phyloP scores from a whole-genome alignment of 2,797 vertebrate species.

The Centropyge bicolor region DNA sequence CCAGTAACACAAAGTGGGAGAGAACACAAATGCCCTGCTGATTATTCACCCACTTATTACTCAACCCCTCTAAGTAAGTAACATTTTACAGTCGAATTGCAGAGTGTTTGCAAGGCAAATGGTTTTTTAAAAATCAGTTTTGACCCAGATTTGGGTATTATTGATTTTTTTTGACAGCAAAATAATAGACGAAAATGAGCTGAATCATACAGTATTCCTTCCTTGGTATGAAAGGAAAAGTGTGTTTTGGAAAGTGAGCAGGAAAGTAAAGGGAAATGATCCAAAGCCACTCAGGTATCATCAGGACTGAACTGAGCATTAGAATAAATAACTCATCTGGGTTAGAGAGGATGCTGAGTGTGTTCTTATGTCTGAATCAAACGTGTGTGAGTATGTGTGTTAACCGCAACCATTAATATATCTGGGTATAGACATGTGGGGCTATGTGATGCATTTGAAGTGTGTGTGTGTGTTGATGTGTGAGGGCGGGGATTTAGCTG shows the following conservation, averaged over 20 bases:
- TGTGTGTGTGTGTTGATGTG: constrained; percentile 30
- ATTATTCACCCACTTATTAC: neutral
- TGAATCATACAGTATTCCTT: neutral
- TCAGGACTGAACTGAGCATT: constrained; percentile 10
- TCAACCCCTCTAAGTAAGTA: neutral
- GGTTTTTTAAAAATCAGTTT: neutral
- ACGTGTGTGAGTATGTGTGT: neutral
- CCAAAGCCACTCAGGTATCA: constrained; percentile 17
- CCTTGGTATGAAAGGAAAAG: neutral
- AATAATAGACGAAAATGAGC: neutral
- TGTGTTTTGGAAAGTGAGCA: neutral
- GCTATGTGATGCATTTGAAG: constrained; percentile 26
- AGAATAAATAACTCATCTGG: constrained; percentile 1
- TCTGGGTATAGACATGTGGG: constrained; percentile 10
- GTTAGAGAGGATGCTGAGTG: neutral
- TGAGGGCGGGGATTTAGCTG: constrained; percentile 24
- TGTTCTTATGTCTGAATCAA: neutral
- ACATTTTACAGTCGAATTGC: constrained; percentile 1
- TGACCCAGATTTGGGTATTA: neutral
- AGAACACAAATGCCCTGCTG: neutral
- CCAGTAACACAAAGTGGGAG: neutral
- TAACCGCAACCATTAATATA: constrained; percentile 24
- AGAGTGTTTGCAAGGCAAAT: neutral
- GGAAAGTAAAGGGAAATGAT: neutral
- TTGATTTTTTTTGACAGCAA: neutral